These are phyloP conservation scores for Vimba vimba DNA, from an alignment of 2,113 vertebrate genomes.

Conservation along the genomic window DNA sequence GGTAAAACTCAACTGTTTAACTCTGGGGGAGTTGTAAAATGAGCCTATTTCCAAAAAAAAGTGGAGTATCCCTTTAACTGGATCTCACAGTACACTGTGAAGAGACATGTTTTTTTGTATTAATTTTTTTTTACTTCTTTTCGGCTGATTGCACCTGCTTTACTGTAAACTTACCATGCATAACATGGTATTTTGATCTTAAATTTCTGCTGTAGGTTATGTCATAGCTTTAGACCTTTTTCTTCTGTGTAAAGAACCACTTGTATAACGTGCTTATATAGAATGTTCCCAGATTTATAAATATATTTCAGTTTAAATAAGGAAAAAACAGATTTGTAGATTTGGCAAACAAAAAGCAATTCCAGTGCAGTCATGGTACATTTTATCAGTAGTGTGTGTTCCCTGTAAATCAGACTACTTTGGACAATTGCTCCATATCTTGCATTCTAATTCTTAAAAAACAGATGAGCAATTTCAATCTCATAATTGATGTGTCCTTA, in stretches of 20 bases:
- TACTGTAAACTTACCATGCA: conserved; percentile 17
- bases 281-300: conserved; percentile 6
- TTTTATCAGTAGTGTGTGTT: neutral
- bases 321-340: neutral
- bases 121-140: neutral
- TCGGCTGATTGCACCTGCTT: conserved; percentile 26
- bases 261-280: neutral
- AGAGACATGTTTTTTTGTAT: neutral
- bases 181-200: conserved; percentile 1
- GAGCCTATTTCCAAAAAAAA: too few species aligned
- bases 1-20: too few species aligned
- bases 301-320: neutral
- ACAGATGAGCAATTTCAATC: conserved; percentile 44
- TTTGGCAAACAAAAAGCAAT: neutral
- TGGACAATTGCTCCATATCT: neutral
- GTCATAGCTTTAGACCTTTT: neutral
- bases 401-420: neutral
- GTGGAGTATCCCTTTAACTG: neutral
- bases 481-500: conserved; percentile 40
- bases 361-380: neutral
- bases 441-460: conserved; percentile 32
- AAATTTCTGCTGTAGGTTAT: neutral
- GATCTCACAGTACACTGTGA: neutral
- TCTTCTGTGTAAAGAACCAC: neutral
- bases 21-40: too few species aligned